phyloP scores from a whole-genome alignment of 2,888 invertebrate genomes.

The Nesidiocoris tenuis region DNA sequence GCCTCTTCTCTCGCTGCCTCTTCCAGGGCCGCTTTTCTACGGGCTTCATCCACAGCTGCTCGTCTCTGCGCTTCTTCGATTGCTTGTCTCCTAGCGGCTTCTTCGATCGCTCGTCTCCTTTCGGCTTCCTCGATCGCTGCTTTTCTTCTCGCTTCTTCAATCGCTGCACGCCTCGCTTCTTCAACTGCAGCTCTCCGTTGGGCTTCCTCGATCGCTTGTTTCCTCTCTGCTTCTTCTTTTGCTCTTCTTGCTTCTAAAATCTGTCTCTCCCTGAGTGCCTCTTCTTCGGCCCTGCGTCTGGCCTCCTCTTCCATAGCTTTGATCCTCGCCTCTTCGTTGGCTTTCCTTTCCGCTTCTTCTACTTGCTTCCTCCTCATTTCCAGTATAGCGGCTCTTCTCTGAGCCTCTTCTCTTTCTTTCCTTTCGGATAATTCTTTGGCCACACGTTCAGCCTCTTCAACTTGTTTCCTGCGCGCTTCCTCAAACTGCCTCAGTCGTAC shows the following conservation, averaged over 20 bases:
- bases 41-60: conserved; percentile 24
- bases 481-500: conserved; percentile 9
- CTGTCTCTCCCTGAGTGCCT: not conserved
- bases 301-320: conserved; percentile 19
- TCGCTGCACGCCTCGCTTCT: not conserved
- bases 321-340: conserved; percentile 26
- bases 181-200: conserved; percentile 7
- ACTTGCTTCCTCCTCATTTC: conserved; percentile 8
- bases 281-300: conserved; percentile 13
- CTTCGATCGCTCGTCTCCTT: conserved; percentile 18
- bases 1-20: conserved; percentile 26
- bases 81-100: conserved; percentile 6
- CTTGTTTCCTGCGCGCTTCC: conserved; percentile 4
- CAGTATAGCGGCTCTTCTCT: not conserved
- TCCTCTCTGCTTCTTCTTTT: conserved; percentile 9
- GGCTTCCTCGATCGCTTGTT: conserved; percentile 20
- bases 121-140: conserved; percentile 30
- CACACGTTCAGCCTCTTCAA: conserved; percentile 8
- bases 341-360: conserved; percentile 32
- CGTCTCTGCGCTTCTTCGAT: conserved; percentile 15
- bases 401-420: conserved; percentile 17
- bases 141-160: conserved; percentile 34
- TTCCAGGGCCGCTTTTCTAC: conserved; percentile 12
- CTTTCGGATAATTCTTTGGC: conserved; percentile 1
- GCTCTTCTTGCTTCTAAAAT: conserved; percentile 4